Evolutionary conservation across 2,797 vertebrate species (phyloP), one percentile per base, ranked within the genome.

Genomic region (Gymnodraco acuticeps): DNA sequence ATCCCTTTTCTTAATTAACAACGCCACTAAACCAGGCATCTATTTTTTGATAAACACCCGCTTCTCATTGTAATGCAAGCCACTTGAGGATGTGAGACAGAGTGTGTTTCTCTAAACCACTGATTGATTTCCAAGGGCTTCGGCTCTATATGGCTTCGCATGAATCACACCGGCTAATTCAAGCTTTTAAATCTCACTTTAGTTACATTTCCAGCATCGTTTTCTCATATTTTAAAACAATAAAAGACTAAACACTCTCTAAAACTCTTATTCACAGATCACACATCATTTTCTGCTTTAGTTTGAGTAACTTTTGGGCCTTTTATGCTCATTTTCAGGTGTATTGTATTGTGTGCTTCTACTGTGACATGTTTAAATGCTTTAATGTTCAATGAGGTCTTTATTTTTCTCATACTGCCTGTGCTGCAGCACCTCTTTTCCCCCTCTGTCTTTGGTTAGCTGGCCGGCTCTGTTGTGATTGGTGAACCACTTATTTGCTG

Each of bases 1-100:
- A 89, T 90, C 84, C 88, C 27, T 69, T 89, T 87, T 79, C 77
- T 82, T 87, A 86, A 90, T 87, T 88, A 82, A 83, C 80, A 81
- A 63, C 66, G 43, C 23, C 68, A 62, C 51, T 66, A 85, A 86
- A 66, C 70, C 10, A 2, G 64, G 46, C 78, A 54, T 38, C 33
- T 63, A 23, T 75, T 87, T 88, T 46, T 71, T 77, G 67, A 89
- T 81, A 90, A 86, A 87, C 81, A 84, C 47, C 33, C 55, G 17
- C 45, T 43, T 73, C 70, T 83, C 75, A 76, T 83, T 87, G 82
- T 87, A 73, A 89, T 67, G 58, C 73, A 46, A 78, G 67, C 71
- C 79, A 68, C 78, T 88, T 75, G 70, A 85, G 82, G 78, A 69
- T 41, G 66, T 80, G 63, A 63, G 56, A 68, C 67, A 38, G 63